These are phyloP conservation scores for Halesus radiatus DNA, from an alignment of 1,140 invertebrate genomes.

Conservation along the genomic window DNA sequence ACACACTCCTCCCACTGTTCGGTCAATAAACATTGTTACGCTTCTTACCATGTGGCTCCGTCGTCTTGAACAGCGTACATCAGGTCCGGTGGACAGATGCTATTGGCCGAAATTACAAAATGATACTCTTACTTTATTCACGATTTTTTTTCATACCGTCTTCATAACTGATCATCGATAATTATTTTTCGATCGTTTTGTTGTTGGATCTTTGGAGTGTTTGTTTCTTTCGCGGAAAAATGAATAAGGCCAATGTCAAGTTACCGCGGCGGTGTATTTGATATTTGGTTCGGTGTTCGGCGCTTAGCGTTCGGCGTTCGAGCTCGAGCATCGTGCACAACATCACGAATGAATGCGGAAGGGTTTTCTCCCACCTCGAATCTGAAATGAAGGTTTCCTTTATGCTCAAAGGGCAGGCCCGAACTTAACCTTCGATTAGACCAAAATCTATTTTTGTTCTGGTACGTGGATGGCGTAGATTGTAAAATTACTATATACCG, in stretches of 20 bases:
- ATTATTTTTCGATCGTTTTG: not conserved
- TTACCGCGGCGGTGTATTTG: not conserved
- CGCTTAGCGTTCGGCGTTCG: too few relatives aligned
- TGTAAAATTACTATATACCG: too few relatives aligned
- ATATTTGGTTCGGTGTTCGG: not conserved
- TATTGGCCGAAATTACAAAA: constrained; percentile 1
- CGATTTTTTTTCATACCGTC: too few relatives aligned
- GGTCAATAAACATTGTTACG: not conserved
- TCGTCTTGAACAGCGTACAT: constrained; percentile 14
- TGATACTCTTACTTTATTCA: not conserved
- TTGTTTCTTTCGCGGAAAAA: constrained; percentile 31
- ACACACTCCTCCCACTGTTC: not conserved
- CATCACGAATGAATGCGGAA: constrained; percentile 29
- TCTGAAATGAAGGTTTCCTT: constrained; percentile 23
- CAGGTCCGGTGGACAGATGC: constrained; percentile 8
- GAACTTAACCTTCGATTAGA: constrained; percentile 9
- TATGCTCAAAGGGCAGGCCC: not conserved
- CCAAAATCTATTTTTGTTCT: too few relatives aligned
- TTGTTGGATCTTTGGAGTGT: not conserved
- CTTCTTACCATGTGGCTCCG: not conserved
- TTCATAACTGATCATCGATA: not conserved
- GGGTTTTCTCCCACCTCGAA: constrained; percentile 20
- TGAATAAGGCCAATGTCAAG: constrained; percentile 36
- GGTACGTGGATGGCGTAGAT: too few relatives aligned
- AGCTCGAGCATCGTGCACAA: constrained; percentile 23